phyloP scores from a whole-genome alignment of 2,888 invertebrate species.

The Choreutis nemorana region DNA sequence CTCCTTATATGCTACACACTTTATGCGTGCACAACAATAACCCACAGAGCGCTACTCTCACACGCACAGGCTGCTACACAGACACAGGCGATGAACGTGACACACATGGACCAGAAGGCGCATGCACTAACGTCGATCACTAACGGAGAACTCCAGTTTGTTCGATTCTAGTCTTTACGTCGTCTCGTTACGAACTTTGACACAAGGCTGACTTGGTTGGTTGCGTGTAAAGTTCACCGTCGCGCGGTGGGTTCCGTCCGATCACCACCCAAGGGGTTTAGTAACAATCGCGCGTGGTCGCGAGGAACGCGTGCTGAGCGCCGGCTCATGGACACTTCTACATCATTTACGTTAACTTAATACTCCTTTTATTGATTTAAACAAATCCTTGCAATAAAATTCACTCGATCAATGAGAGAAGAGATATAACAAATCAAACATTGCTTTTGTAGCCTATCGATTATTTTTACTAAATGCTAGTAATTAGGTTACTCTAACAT shows the following conservation, averaged over 20 bases:
- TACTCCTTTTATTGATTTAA: too few relatives aligned
- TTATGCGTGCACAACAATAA: conserved; percentile 49
- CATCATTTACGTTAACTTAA: conserved; percentile 47
- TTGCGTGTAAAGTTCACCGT: conserved; percentile 31
- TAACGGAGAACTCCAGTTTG: too few relatives aligned
- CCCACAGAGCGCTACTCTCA: conserved; percentile 38
- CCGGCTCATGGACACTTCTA: conserved; percentile 33
- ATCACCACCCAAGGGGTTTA: conserved; percentile 37
- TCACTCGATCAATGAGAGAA: too few relatives aligned
- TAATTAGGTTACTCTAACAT: conserved; percentile 23
- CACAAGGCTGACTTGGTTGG: too few relatives aligned
- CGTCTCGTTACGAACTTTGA: too few relatives aligned
- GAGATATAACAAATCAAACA: too few relatives aligned
- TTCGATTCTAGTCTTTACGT: too few relatives aligned
- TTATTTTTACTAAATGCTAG: too few relatives aligned
- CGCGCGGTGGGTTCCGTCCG: conserved; percentile 23
- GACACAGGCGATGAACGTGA: conserved; percentile 13
- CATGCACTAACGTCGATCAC: too few relatives aligned
- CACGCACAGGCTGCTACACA: conserved; percentile 15
- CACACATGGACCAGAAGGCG: conserved; percentile 23
- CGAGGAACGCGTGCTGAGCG: conserved; percentile 23
- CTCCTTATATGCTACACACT: conserved; percentile 35
- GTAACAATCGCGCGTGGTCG: conserved; percentile 44
- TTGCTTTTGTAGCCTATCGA: too few relatives aligned
- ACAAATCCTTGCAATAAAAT: too few relatives aligned